These are phyloP conservation scores for Promerops cafer DNA, from an alignment of 2,113 vertebrate genomes.

Conservation along the genomic window DNA sequence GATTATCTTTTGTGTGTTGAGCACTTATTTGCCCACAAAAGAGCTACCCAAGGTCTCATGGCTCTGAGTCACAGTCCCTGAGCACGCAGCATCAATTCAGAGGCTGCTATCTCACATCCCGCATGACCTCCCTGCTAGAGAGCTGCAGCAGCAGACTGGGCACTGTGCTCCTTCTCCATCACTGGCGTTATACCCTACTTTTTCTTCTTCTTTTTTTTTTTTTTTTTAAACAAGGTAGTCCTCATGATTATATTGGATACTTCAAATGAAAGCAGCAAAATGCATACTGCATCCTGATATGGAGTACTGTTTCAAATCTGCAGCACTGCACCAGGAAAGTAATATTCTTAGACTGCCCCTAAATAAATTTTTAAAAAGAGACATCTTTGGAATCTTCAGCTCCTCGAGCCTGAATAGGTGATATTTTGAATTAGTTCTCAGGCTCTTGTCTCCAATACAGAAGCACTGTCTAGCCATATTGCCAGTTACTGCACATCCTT, in stretches of 20 bases:
- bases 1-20: not conserved
- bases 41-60: not conserved
- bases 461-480: not conserved
- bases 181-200: not conserved
- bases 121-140: not conserved
- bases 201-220: not conserved
- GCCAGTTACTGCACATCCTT: not conserved
- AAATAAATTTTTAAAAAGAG: not conserved
- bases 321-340: not conserved
- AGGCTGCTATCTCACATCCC: not conserved
- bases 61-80: slow-evolving; percentile 10
- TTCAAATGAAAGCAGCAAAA: not conserved
- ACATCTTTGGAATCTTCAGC: not conserved
- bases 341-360: not conserved
- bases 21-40: not conserved
- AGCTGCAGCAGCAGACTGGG: not conserved
- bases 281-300: not conserved
- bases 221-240: not conserved
- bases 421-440: not conserved
- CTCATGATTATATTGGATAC: not conserved
- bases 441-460: not conserved
- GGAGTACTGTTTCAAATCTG: not conserved
- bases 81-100: not conserved
- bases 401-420: not conserved
- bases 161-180: not conserved